Evolutionary conservation across 2,888 invertebrate species (phyloP), one percentile per base, ranked within the genome.

Genomic region (Marronus borbonicus): DNA sequence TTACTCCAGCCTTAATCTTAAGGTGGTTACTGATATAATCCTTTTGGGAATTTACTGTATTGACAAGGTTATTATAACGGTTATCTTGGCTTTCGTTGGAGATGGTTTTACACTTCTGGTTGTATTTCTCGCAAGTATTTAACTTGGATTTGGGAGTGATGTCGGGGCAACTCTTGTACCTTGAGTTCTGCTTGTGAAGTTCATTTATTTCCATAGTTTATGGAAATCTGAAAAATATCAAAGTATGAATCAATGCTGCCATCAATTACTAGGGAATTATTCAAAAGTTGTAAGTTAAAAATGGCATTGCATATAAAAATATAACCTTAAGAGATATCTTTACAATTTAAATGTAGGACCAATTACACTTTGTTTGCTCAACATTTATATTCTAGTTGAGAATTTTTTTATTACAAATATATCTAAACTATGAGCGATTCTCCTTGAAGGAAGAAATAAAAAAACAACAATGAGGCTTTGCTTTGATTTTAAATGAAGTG

Each of bases 1-100:
- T 89, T 69, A 90, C 89, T 80, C 91, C 90, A 1, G 90, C 90
- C 84, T 92, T 92, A 68, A 92, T 91, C 78, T 90, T 90, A 77
- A 91, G 85, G 82, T 92, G 91, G 81, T 90, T 89, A 79, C 88
- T 89, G 76, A 91, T 86, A 84, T 92, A 91, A 60, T 88, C 87
- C 80, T 84, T 84, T 76, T 81, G 90, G 82, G 81, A 82, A 17
- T 36, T 76, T 8, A 62, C 17, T 1, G 14, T 17, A 8, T n/a
- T 28, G 36, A 76, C 44, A 12, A 24, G 36, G n/a, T 72, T 64
- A 24, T 62, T 65, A 31, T 64, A 31, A 28, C 20, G 24, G 44
- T 12, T 64, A 49, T 60, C 39, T 58, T 44, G 60, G 80, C 52
- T 82, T 80, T 66, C 76, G 78, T 80, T 20, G 65, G 55, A 0